Evolutionary conservation across 2,888 invertebrate genomes (phyloP).

Genomic region (Steinernema carpocapsae): DNA sequence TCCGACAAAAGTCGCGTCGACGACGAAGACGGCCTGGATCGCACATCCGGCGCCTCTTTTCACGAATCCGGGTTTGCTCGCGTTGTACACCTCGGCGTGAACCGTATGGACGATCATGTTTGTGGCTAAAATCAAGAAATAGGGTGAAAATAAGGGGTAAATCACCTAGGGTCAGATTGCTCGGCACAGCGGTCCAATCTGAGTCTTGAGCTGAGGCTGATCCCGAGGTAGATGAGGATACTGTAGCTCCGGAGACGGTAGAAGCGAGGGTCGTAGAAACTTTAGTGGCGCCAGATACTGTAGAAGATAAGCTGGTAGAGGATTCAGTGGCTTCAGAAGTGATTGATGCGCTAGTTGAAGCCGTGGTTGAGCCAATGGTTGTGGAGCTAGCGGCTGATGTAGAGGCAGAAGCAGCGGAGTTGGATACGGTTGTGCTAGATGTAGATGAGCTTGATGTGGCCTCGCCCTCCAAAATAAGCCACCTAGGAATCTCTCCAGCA

Average conservation of each 20-base stretch:
- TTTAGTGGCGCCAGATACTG: no score
- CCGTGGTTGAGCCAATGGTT: not conserved
- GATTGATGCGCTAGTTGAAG: not conserved
- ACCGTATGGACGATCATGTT: slow-evolving; percentile 1
- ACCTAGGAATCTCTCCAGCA: no score
- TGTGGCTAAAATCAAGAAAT: not conserved
- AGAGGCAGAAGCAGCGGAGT: no score
- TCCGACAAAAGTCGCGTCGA: not conserved
- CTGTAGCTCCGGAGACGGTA: no score
- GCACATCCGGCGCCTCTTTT: not conserved
- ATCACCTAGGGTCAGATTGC: not conserved
- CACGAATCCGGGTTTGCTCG: not conserved
- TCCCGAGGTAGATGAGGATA: no score
- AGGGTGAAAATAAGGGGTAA: no score
- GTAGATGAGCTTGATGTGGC: no score
- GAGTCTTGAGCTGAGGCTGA: not conserved
- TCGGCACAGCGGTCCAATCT: not conserved
- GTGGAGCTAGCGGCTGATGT: no score
- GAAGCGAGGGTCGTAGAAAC: no score
- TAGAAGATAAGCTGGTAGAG: no score
- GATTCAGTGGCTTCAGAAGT: not conserved
- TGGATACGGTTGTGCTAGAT: no score
- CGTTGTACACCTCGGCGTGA: not conserved
- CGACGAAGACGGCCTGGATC: slow-evolving; percentile 1
- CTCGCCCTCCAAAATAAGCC: no score